These are phyloP conservation scores for Vanessa atalanta DNA, from an alignment of 1,140 invertebrate species.

Conservation along the genomic window DNA sequence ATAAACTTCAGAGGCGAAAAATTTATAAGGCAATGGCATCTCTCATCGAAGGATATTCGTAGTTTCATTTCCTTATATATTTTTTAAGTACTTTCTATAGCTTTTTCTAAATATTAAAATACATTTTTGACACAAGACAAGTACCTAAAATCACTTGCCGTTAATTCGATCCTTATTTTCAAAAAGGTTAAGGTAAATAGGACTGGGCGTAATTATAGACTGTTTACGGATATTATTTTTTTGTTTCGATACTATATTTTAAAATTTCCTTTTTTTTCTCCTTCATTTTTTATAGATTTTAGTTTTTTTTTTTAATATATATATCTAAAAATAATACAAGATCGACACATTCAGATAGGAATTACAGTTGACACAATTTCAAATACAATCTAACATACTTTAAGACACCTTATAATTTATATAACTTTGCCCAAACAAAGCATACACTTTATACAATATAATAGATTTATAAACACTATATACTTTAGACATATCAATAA, in stretches of 20 bases:
- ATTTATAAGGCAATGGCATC: too few relatives aligned
- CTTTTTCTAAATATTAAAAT: too few relatives aligned
- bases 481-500: constrained; percentile 42
- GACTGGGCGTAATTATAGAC: background rate
- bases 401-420: background rate
- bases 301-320: background rate
- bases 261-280: background rate
- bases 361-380: background rate
- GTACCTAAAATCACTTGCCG: too few relatives aligned
- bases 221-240: background rate
- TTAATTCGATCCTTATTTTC: too few relatives aligned
- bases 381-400: background rate
- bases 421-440: background rate
- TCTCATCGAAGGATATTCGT: too few relatives aligned
- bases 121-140: too few relatives aligned
- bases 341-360: background rate
- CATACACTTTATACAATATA: background rate
- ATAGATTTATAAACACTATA: background rate
- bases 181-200: background rate
- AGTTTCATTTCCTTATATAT: too few relatives aligned
- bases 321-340: background rate
- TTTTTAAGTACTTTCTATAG: too few relatives aligned
- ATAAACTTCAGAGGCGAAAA: too few relatives aligned
- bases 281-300: background rate
- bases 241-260: background rate